A percentile compares a stretch with the other conserved stretches of the same genome.
Conservation (phyloP, 2,888 invertebrate species). For the Eudemis profundana region DNA sequence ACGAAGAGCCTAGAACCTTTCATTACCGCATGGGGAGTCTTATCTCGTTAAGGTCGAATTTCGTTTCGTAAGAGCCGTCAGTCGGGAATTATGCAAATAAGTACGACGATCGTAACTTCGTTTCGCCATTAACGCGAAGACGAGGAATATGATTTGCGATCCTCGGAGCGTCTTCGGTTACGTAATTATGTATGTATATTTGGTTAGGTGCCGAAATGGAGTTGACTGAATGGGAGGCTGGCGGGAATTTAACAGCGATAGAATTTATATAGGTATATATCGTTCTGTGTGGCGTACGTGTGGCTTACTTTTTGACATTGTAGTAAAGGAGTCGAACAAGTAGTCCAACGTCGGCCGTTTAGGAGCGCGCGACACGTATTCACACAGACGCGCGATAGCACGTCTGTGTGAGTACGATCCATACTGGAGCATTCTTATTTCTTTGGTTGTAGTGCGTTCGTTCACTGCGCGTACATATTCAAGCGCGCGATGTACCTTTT, state of each 20-base stretch:
- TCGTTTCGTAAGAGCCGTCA: constrained; percentile 39
- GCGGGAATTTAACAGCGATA: not conserved
- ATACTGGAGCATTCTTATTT: too few species aligned
- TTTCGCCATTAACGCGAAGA: constrained; percentile 61
- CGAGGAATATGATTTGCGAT: constrained; percentile 60
- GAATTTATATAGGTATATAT: too few species aligned
- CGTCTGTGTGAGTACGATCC: too few species aligned
- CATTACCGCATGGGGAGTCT: constrained; percentile 38
- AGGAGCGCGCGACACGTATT: too few species aligned
- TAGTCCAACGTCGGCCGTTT: too few species aligned
- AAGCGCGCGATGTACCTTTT: too few species aligned
- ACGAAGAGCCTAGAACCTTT: constrained; percentile 16
- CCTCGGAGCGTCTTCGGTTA: constrained; percentile 49
- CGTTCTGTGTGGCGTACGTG: too few species aligned
- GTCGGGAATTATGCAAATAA: constrained; percentile 41
- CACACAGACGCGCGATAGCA: too few species aligned
- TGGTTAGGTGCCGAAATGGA: constrained; percentile 37
- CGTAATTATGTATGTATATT: constrained; percentile 39
- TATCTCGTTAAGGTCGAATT: constrained; percentile 41
- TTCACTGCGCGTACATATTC: too few species aligned
- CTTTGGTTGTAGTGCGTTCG: too few species aligned
- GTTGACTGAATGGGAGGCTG: constrained; percentile 3
- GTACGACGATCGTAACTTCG: constrained; percentile 61
- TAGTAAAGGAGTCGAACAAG: too few species aligned
- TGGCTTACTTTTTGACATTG: too few species aligned